Percentiles rank a stretch among this genome's conserved stretches.
These are phyloP conservation scores for Troides helena DNA, from an alignment of 2,888 invertebrate species.

Conservation along the genomic window DNA sequence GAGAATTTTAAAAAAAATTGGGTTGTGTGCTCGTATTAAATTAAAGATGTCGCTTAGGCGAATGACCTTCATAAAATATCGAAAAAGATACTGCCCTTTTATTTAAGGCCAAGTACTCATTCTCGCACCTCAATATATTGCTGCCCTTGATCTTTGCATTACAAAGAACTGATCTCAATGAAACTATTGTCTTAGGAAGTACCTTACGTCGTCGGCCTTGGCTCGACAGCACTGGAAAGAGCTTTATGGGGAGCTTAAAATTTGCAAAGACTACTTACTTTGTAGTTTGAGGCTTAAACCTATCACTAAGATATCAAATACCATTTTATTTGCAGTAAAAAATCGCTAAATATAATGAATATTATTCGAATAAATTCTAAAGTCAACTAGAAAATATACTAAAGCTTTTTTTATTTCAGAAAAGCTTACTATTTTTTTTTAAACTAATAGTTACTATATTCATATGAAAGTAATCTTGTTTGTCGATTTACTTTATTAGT, in stretches of 20 bases:
- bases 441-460: too few species aligned
- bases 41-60: neutral
- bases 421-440: neutral
- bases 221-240: constrained; percentile 37
- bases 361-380: too few species aligned
- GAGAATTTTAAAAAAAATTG: too few species aligned
- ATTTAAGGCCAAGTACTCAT: constrained; percentile 22
- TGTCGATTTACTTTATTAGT: constrained; percentile 3
- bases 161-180: constrained; percentile 52
- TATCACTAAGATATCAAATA: neutral
- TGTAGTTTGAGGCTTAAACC: neutral
- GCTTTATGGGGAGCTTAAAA: constrained; percentile 31
- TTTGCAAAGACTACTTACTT: constrained; percentile 25
- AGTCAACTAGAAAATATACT: too few species aligned
- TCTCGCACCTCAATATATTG: constrained; percentile 29
- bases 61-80: constrained; percentile 2
- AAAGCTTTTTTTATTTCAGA: too few species aligned
- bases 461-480: neutral
- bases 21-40: neutral
- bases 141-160: constrained; percentile 44
- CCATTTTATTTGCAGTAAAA: too few species aligned
- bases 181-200: constrained; percentile 53
- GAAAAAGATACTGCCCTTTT: constrained; percentile 19
- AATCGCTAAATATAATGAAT: too few species aligned
- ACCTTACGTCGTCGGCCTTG: constrained; percentile 46